phyloP scores from a whole-genome alignment of 2,888 invertebrate species.

The Aromia moschata region DNA sequence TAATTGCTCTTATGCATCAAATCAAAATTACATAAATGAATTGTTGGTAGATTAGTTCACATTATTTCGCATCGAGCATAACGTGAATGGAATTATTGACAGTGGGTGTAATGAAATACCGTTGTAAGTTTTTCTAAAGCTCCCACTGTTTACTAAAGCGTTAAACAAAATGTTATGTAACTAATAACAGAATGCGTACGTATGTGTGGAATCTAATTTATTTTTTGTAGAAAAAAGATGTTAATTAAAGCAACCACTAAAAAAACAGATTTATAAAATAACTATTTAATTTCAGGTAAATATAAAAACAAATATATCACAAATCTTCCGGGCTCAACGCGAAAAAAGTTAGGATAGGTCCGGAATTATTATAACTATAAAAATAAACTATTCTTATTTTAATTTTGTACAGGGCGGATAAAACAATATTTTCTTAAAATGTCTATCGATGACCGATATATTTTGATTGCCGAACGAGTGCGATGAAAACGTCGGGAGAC shows the following conservation, averaged over 20 bases:
- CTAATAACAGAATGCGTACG: background rate
- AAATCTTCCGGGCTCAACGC: conserved; percentile 22
- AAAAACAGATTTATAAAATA: conserved; percentile 26
- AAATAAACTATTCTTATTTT: conserved; percentile 52
- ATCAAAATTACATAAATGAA: no score
- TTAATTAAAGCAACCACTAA: conserved; percentile 20
- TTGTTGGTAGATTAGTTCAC: no score
- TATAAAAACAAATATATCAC: conserved; percentile 26
- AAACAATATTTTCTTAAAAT: conserved; percentile 40
- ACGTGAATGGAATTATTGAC: no score
- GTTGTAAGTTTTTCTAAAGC: no score
- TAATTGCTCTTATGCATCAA: no score
- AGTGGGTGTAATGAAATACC: no score
- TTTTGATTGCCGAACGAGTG: conserved; percentile 38
- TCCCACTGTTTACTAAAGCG: no score
- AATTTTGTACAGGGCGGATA: conserved; percentile 46
- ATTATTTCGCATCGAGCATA: no score
- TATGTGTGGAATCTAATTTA: conserved; percentile 1
- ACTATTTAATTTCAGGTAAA: conserved; percentile 28
- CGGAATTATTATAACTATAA: conserved; percentile 46
- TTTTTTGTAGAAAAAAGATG: conserved; percentile 18
- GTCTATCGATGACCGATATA: conserved; percentile 43
- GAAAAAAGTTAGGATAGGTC: conserved; percentile 47
- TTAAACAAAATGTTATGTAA: background rate
- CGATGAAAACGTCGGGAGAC: conserved; percentile 17